Evolutionary conservation across 2,888 invertebrate species (phyloP).

Genomic region (Eueremaeus valkanovi): DNA sequence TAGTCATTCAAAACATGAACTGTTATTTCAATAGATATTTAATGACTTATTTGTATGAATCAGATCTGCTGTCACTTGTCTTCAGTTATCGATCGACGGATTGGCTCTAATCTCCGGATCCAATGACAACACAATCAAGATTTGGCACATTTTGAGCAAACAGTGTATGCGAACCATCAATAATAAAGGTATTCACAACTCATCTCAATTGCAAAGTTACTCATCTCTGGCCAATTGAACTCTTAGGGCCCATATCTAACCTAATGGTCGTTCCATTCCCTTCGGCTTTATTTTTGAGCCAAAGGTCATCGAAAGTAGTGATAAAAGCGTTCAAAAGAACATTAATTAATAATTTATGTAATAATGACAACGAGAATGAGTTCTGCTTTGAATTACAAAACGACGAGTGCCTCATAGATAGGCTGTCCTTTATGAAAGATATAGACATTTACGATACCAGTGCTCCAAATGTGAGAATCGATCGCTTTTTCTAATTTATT

Average conservation of each 20-base stretch:
- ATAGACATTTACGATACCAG: neutral
- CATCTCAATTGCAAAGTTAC: too few relatives aligned
- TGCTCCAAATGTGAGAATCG: neutral
- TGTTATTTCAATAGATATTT: constrained; percentile 25
- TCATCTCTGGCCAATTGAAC: too few relatives aligned
- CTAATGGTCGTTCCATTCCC: constrained; percentile 26
- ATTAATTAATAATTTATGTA: neutral
- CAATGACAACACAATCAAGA: constrained; percentile 65
- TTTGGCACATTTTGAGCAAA: constrained; percentile 76
- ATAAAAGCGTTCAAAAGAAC: constrained; percentile 6
- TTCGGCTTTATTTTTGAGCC: constrained; percentile 1
- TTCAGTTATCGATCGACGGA: constrained; percentile 69
- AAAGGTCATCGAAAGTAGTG: neutral
- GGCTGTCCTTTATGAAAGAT: neutral
- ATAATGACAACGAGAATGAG: neutral
- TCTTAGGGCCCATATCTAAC: constrained; percentile 30
- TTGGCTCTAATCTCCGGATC: constrained; percentile 70
- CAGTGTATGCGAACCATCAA: constrained; percentile 66
- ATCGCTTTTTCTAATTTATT: neutral
- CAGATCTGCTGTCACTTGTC: constrained; percentile 61
- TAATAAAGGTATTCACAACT: constrained; percentile 61
- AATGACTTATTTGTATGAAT: neutral
- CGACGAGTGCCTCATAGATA: neutral
- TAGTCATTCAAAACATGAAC: constrained; percentile 55
- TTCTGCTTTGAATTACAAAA: neutral